phyloP scores from a whole-genome alignment of 1,140 invertebrate species.

The Radopholus similis region DNA sequence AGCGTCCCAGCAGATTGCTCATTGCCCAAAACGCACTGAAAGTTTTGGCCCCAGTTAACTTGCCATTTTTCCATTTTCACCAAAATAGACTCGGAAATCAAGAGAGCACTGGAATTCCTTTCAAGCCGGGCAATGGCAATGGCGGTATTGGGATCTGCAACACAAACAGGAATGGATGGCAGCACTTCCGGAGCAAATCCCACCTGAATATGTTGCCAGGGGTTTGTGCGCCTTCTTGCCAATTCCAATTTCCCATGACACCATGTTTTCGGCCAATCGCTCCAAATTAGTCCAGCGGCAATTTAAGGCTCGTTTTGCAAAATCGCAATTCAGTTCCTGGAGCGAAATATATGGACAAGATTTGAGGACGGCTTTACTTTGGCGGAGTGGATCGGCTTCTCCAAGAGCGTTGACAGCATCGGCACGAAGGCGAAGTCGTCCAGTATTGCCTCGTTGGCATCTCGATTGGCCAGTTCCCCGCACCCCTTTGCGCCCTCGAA shows the following conservation, averaged over 20 bases:
- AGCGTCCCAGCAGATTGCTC: slow-evolving; percentile 25
- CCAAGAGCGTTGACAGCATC: slow-evolving; percentile 42
- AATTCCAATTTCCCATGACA: slow-evolving; percentile 52
- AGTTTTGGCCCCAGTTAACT: too few relatives aligned
- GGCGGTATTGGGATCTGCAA: slow-evolving; percentile 12
- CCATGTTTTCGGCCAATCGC: slow-evolving; percentile 21
- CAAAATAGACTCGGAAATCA: too few relatives aligned
- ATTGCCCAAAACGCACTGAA: too few relatives aligned
- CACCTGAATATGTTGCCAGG: slow-evolving; percentile 32
- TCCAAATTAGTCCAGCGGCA: slow-evolving; percentile 52
- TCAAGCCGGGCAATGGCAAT: too few relatives aligned
- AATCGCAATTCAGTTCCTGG: slow-evolving; percentile 52
- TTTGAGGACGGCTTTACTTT: slow-evolving; percentile 34
- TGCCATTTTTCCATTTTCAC: too few relatives aligned
- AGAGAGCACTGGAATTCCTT: too few relatives aligned
- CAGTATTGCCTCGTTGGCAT: background rate
- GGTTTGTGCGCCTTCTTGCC: slow-evolving; percentile 46
- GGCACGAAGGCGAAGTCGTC: slow-evolving; percentile 48
- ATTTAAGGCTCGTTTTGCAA: slow-evolving; percentile 47
- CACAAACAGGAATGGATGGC: too few relatives aligned
- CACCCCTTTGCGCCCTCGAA: slow-evolving; percentile 50
- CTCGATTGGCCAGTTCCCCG: slow-evolving; percentile 43
- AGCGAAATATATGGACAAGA: slow-evolving; percentile 12
- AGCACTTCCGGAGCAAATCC: too few relatives aligned
- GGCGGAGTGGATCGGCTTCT: slow-evolving; percentile 44